These are phyloP conservation scores for Diabrotica virgifera DNA, from an alignment of 1,140 invertebrate species.

Conservation along the genomic window DNA sequence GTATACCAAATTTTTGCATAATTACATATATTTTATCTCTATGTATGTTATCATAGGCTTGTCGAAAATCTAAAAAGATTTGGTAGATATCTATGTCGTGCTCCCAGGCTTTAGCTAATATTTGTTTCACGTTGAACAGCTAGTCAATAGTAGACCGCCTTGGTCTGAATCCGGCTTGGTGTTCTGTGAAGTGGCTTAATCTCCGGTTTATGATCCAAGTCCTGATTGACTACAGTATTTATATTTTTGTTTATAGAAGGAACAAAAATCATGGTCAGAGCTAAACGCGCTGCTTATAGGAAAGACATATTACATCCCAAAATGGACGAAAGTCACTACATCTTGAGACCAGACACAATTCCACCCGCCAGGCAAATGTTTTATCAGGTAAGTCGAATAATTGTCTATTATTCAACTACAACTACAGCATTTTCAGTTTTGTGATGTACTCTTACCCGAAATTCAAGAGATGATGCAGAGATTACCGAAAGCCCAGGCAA, in stretches of 20 bases:
- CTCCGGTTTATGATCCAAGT: too few relatives aligned
- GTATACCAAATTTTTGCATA: too few relatives aligned
- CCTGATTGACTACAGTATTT: not conserved
- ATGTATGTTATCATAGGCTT: too few relatives aligned
- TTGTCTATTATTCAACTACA: too few relatives aligned
- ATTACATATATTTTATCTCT: too few relatives aligned
- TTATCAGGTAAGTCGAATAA: conserved; percentile 63
- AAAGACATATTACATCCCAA: not conserved
- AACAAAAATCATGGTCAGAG: conserved; percentile 54
- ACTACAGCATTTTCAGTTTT: conserved; percentile 49
- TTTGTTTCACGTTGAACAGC: too few relatives aligned
- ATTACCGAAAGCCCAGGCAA: conserved; percentile 61
- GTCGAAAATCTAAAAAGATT: too few relatives aligned
- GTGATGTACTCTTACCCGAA: conserved; percentile 80
- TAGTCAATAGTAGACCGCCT: too few relatives aligned
- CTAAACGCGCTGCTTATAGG: conserved; percentile 38
- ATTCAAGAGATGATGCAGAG: conserved; percentile 74
- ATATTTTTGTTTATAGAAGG: conserved; percentile 47
- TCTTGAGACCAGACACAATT: conserved; percentile 66
- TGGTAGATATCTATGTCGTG: too few relatives aligned
- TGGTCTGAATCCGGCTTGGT: too few relatives aligned
- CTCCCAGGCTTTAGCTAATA: too few relatives aligned
- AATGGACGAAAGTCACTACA: conserved; percentile 47
- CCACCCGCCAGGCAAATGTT: conserved; percentile 78
- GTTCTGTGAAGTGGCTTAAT: too few relatives aligned